These are phyloP conservation scores for Sarcophilus harrisii DNA, from an alignment of 2,797 vertebrate species.

Conservation along the genomic window DNA sequence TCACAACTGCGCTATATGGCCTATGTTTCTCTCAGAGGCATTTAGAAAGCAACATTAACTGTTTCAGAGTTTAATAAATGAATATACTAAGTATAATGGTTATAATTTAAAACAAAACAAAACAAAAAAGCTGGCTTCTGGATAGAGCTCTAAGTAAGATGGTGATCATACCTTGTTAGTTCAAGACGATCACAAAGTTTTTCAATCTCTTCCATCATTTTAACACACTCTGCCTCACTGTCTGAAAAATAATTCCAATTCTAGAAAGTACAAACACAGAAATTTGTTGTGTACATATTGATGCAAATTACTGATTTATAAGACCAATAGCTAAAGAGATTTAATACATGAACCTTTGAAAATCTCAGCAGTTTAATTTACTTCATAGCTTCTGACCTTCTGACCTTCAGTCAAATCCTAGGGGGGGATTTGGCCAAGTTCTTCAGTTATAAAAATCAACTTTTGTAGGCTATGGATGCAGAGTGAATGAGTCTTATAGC, in stretches of 20 bases:
- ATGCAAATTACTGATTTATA: background rate
- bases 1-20: background rate
- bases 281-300: conserved; percentile 40
- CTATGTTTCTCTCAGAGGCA: background rate
- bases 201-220: conserved; percentile 99
- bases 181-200: conserved; percentile 98
- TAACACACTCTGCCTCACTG: conserved; percentile 93
- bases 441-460: background rate
- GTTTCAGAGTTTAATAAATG: conserved; percentile 3
- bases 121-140: conserved; percentile 21
- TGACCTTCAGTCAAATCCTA: background rate
- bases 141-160: conserved; percentile 28
- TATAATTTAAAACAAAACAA: conserved; percentile 47
- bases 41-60: background rate
- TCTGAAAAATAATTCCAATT: conserved; percentile 98
- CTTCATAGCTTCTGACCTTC: background rate
- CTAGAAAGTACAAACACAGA: conserved; percentile 86
- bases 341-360: background rate
- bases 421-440: background rate
- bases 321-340: conserved; percentile 18
- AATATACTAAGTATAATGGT: conserved; percentile 52
- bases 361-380: background rate
- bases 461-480: background rate
- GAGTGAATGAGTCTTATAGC: background rate
- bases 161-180: conserved; percentile 89